A percentile compares a stretch with the other conserved stretches of the same genome.
phyloP scores from a whole-genome alignment of 2,113 vertebrate genomes.

The Choloepus hoffmanni region DNA sequence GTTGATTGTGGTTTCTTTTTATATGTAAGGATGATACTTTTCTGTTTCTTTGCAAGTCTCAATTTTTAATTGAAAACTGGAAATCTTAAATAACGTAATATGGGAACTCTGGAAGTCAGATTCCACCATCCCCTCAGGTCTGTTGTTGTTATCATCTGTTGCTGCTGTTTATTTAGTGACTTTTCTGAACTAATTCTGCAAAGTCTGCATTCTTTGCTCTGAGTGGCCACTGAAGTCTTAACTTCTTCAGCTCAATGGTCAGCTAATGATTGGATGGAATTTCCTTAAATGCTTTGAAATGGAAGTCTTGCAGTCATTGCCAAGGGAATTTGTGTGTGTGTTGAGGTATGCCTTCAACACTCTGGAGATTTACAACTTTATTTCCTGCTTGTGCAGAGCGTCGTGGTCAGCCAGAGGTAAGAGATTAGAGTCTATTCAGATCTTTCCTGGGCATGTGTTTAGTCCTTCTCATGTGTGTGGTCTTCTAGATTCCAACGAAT shows the following conservation, averaged over 20 bases:
- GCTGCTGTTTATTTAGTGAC: neutral
- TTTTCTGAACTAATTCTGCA: neutral
- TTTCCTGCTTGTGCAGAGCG: neutral
- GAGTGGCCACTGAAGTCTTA: neutral
- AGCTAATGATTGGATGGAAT: neutral
- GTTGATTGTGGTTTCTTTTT: neutral
- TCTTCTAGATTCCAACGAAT: neutral
- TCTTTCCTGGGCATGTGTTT: neutral
- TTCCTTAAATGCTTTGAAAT: neutral
- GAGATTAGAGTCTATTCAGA: neutral
- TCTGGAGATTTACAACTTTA: neutral
- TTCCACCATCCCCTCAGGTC: neutral
- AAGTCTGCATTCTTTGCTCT: neutral
- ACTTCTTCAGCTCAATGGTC: neutral
- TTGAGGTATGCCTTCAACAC: neutral
- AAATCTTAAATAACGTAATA: neutral
- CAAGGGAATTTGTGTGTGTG: neutral
- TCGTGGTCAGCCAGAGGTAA: neutral
- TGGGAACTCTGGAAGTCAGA: neutral
- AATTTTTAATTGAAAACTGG: neutral
- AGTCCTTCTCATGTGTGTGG: neutral
- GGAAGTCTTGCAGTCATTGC: neutral
- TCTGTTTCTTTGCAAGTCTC: neutral
- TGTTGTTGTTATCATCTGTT: neutral
- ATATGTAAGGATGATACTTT: neutral